Percentiles rank a stretch among this genome's conserved stretches.
Evolutionary conservation across 2,797 vertebrate species (phyloP).

Genomic region (Delichon dasypus): DNA sequence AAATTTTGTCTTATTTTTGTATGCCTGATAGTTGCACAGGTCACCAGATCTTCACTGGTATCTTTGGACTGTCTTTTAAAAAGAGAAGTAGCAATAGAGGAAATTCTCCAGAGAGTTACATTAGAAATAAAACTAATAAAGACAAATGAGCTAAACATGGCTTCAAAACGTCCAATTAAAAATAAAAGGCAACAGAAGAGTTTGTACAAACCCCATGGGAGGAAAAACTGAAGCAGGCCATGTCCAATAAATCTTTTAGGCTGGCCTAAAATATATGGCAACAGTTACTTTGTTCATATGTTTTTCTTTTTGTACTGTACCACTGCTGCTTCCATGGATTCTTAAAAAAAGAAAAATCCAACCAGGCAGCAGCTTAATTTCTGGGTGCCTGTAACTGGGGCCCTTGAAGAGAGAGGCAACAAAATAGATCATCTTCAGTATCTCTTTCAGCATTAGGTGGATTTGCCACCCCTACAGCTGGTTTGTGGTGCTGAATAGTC

Average conservation of each 20-base stretch:
- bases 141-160: background rate
- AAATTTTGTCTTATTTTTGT: background rate
- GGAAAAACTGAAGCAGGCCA: background rate
- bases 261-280: background rate
- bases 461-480: background rate
- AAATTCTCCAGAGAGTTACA: background rate
- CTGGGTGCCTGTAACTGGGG: background rate
- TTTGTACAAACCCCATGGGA: background rate
- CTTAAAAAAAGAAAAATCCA: background rate
- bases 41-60: background rate
- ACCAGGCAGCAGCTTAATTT: background rate
- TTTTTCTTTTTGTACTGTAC: background rate
- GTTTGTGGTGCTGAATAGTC: slow-evolving; percentile 9
- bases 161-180: slow-evolving; percentile 14
- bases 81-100: background rate
- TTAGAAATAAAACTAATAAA: background rate
- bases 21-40: background rate
- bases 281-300: background rate
- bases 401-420: background rate
- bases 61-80: background rate
- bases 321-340: background rate
- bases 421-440: background rate
- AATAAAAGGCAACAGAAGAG: background rate
- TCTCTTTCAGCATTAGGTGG: background rate
- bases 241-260: background rate